These are phyloP conservation scores for Habrosyne pyritoides DNA, from an alignment of 2,888 invertebrate species.

Conservation along the genomic window DNA sequence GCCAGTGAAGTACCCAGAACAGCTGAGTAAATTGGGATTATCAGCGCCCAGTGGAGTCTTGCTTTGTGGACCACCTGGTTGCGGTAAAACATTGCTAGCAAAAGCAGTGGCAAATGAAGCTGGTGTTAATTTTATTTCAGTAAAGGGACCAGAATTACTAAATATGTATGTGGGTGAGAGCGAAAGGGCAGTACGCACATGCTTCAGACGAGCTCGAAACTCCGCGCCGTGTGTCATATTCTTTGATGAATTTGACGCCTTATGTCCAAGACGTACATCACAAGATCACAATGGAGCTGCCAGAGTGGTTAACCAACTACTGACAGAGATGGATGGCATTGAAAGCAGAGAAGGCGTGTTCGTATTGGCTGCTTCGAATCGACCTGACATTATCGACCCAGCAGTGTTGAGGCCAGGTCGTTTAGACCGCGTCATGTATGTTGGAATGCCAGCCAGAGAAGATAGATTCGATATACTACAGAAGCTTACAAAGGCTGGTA, in stretches of 20 bases:
- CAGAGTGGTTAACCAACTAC: slow-evolving; percentile 97
- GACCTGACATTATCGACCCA: slow-evolving; percentile 98
- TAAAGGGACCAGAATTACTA: slow-evolving; percentile 98
- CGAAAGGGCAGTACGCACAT: slow-evolving; percentile 97
- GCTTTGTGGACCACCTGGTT: slow-evolving; percentile 98
- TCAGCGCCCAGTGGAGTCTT: slow-evolving; percentile 94
- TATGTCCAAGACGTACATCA: slow-evolving; percentile 95
- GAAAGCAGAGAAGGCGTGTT: slow-evolving; percentile 96
- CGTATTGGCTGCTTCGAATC: slow-evolving; percentile 97
- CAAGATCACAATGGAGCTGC: slow-evolving; percentile 88
- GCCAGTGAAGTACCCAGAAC: slow-evolving; percentile 94
- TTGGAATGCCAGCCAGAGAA: slow-evolving; percentile 91
- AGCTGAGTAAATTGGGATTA: slow-evolving; percentile 90
- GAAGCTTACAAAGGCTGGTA: slow-evolving; percentile 95
- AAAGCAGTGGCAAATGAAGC: slow-evolving; percentile 99
- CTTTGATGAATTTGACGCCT: slow-evolving; percentile 98
- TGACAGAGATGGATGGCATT: slow-evolving; percentile 99
- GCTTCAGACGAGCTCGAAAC: slow-evolving; percentile 96
- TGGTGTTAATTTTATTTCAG: slow-evolving; percentile 98
- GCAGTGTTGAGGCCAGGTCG: slow-evolving; percentile 95
- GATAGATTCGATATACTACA: slow-evolving; percentile 95
- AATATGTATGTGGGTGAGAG: slow-evolving; percentile 99
- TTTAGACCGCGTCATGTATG: slow-evolving; percentile 94
- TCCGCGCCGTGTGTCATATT: slow-evolving; percentile 99
- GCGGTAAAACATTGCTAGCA: slow-evolving; percentile 97